These are phyloP conservation scores for Drosophila putrida DNA, from an alignment of 2,888 invertebrate species.

Conservation along the genomic window DNA sequence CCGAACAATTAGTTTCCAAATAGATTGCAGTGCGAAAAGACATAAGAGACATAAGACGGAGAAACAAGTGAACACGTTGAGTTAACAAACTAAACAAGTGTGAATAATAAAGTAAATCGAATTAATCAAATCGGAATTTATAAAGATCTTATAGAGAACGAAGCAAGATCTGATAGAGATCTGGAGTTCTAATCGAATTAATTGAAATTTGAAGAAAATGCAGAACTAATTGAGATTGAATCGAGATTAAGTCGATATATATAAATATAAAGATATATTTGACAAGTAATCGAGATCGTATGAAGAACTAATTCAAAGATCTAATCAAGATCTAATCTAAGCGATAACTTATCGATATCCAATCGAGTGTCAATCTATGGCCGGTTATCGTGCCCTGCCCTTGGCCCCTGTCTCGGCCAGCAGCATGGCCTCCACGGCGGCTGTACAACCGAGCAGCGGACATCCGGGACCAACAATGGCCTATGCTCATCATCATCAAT, in stretches of 20 bases:
- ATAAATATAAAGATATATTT: background rate
- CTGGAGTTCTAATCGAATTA: background rate
- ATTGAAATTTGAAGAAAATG: no score
- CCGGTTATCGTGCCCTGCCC: conserved; percentile 81
- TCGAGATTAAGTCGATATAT: no score
- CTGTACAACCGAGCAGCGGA: conserved; percentile 59
- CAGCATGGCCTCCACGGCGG: conserved; percentile 73
- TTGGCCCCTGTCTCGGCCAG: conserved; percentile 81
- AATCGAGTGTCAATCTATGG: conserved; percentile 59
- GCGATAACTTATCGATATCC: no score
- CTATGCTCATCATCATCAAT: conserved; percentile 83
- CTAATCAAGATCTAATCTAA: background rate
- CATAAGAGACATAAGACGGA: conserved; percentile 28
- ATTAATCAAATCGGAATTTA: no score
- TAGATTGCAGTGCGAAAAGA: conserved; percentile 63
- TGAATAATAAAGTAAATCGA: no score
- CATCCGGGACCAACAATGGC: conserved; percentile 81
- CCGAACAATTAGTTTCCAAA: conserved; percentile 55
- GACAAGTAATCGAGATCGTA: background rate
- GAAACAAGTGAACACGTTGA: conserved; percentile 20
- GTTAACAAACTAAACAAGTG: no score
- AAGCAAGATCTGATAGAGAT: no score
- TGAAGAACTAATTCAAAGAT: background rate
- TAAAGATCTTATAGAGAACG: no score
- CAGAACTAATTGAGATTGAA: no score